Conservation (phyloP, 2,888 invertebrate species). For the Spodoptera exigua region DNA sequence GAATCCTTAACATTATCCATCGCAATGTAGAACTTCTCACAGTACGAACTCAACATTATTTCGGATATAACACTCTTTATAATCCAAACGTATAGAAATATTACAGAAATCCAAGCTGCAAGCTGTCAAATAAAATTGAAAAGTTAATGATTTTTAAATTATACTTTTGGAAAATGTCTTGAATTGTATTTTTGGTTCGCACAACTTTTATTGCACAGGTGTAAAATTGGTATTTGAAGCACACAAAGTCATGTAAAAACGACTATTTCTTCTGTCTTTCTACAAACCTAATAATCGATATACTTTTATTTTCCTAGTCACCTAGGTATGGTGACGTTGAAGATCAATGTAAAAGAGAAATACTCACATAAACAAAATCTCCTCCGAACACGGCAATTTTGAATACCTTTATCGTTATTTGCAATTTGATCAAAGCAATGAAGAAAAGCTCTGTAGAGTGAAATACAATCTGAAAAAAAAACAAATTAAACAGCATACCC, state of each 20-base stretch:
- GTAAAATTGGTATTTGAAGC: too few relatives aligned
- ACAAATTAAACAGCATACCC: too few relatives aligned
- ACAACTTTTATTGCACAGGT: too few relatives aligned
- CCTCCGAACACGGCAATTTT: neutral
- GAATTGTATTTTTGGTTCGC: too few relatives aligned
- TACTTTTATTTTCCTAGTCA: too few relatives aligned
- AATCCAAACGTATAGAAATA: neutral
- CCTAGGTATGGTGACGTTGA: too few relatives aligned
- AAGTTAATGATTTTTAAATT: too few relatives aligned
- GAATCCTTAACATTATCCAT: neutral
- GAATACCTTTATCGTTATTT: neutral
- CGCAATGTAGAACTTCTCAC: neutral
- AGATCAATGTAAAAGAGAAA: neutral
- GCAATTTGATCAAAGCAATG: neutral
- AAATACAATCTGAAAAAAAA: conserved; percentile 1
- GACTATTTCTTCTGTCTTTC: too few relatives aligned
- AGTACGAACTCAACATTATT: neutral
- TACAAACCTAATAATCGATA: too few relatives aligned
- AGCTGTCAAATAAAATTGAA: neutral
- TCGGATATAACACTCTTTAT: neutral
- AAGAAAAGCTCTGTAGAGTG: neutral
- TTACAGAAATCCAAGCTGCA: neutral
- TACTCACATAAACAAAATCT: neutral
- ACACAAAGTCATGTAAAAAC: too few relatives aligned
- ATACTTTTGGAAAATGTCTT: too few relatives aligned